Evolutionary conservation across 2,797 vertebrate genomes (phyloP).

Genomic region (Choloepus didactylus): DNA sequence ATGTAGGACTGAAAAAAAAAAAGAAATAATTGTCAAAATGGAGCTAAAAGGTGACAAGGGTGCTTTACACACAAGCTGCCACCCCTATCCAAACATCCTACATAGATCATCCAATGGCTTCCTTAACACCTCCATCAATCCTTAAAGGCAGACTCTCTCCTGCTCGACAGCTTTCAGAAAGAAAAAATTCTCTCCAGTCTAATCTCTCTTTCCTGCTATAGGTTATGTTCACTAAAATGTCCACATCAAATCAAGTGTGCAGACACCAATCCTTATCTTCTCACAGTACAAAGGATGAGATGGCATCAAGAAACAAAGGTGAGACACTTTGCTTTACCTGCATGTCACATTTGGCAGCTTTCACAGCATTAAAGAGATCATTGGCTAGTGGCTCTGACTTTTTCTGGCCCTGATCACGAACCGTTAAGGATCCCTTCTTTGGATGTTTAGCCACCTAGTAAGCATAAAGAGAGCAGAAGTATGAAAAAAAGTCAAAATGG

Average conservation of each 20-base stretch:
- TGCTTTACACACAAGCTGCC: neutral
- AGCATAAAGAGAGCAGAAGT: conserved; percentile 24
- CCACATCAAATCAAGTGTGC: conserved; percentile 28
- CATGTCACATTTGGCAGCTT: conserved; percentile 89
- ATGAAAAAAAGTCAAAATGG: neutral
- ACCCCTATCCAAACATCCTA: neutral
- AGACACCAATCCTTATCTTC: conserved; percentile 34
- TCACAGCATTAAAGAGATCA: conserved; percentile 92
- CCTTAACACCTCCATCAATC: neutral
- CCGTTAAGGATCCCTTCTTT: conserved; percentile 44
- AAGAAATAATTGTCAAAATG: conserved; percentile 9
- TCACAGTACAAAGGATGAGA: neutral
- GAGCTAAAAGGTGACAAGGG: conserved; percentile 20
- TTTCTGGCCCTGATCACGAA: conserved; percentile 28
- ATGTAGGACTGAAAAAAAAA: neutral
- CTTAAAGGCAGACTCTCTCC: conserved; percentile 9
- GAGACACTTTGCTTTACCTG: conserved; percentile 88
- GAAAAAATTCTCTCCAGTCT: neutral
- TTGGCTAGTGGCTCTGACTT: conserved; percentile 53
- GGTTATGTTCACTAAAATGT: conserved; percentile 29
- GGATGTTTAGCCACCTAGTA: conserved; percentile 80
- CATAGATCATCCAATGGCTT: neutral
- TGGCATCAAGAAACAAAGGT: conserved; percentile 24
- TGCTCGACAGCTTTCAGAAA: conserved; percentile 33
- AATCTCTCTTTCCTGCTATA: neutral